Evolutionary conservation across 2,888 invertebrate genomes (phyloP), one percentile per base, ranked within the genome.

Genomic region (Lasioglossum calceatum): DNA sequence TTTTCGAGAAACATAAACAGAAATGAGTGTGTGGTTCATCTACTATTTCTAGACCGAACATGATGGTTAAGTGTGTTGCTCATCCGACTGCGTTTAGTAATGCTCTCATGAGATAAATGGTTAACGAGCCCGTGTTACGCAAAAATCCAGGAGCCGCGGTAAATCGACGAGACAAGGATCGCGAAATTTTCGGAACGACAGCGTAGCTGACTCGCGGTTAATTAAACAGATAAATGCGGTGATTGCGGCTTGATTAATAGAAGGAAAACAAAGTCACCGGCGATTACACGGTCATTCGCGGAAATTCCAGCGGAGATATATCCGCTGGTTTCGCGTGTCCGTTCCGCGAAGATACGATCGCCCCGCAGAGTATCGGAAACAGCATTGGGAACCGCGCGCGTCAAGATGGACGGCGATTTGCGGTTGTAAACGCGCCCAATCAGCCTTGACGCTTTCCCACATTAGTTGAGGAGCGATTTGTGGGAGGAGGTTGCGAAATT

Each of bases 391-490:
- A 36, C n/a, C 50, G 27, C 54, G 78, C 42, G 77, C 67, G 71
- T 87, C 87, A 70, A 84, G 87, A 87, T 72, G 76, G 78, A 67
- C 77, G 83, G 77, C 50, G 75, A 81, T 71, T 50, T 67, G 42
- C 76, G 88, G 77, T 82, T 85, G 83, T 72, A 82, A 88, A 85
- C 76, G 86, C 78, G 36, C 73, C 64, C 89, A 89, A 92, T 92
- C 92, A 92, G 85, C 89, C 90, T 91, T 90, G 85, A 81, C 82
- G 87, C 82, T 92, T 93, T 93, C 93, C 89, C 92, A 91, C 93
- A 92, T 93, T 91, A 93, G 86, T 92, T 89, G 86, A 72, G 61
- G 14, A 54, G 0, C 79, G 86, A 77, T 79, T 70, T 71, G 88
- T 80, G 87, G 81, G 80, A 54, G 88, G 81, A 47, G 81, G 86